phyloP scores from a whole-genome alignment of 2,888 invertebrate species.

The Polietes domitor region DNA sequence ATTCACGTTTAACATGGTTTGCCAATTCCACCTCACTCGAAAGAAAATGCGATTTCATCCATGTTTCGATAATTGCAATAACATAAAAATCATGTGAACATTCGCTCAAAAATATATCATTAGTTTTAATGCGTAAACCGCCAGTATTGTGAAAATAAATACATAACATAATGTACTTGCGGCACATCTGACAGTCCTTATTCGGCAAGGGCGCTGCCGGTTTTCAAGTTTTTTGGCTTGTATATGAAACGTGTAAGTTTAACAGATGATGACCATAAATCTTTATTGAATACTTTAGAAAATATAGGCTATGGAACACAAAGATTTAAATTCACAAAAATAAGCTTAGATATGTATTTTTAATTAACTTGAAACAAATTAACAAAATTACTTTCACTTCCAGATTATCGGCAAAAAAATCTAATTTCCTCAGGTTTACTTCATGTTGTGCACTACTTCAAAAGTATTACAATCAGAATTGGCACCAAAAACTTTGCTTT shows the following conservation, averaged over 20 bases:
- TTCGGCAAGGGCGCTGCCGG: background rate
- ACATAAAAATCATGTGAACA: slow-evolving; percentile 8
- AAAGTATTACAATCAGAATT: slow-evolving; percentile 2
- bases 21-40: no score
- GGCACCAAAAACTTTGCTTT: background rate
- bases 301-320: background rate
- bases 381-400: background rate
- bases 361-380: no score
- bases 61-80: slow-evolving; percentile 8
- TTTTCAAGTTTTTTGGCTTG: background rate
- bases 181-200: background rate
- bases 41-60: background rate
- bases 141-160: slow-evolving; percentile 1
- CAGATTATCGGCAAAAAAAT: background rate
- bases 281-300: no score
- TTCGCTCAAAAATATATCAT: background rate
- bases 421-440: background rate
- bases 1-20: no score
- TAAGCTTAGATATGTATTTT: background rate
- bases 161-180: background rate
- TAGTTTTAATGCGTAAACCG: background rate
- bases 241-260: background rate
- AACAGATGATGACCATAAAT: no score
- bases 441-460: slow-evolving; percentile 2
- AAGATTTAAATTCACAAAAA: slow-evolving; percentile 3